Evolutionary conservation across 2,113 vertebrate species (phyloP), one percentile per base, ranked within the genome.

Genomic region (Nerophis lumbriciformis): DNA sequence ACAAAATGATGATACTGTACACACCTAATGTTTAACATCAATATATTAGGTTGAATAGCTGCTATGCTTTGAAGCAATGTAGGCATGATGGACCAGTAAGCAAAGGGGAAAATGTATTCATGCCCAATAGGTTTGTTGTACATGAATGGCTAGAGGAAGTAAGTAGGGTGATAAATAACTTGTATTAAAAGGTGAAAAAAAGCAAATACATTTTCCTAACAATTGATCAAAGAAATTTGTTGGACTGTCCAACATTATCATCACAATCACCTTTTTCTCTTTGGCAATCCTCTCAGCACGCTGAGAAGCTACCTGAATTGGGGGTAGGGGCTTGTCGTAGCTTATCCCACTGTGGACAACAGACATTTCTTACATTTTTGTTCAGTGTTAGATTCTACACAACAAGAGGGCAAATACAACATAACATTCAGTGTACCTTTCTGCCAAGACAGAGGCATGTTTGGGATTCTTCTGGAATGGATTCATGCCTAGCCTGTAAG

Each of bases 381-480:
- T 49, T 15, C 0, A 21, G 59, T 48, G 6, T 0, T 19, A 1
- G 10, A 55, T 13, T 16, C 6, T 16, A 3, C 6, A 59, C 36
- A 2, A 36, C 5, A 73, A 13, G 9, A 37, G 28, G 28, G 28
- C 2, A 11, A 50, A 0, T 8, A 5, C 10, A 14, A 49, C 8
- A 48, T 13, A 69, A 19, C 42, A 39, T 12, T 13, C 54, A 59
- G 82, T 75, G 15, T 50, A 96, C 94, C 94, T 95, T 88, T 95
- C 94, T 71, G 94, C 85, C 57, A 95, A 87, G 59, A 97, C 94
- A 0, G 94, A 94, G 0, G 94, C 94, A 52, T 95, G 94, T 73
- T 95, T 95, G 51, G 94, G 94, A 78, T 97, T 95, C 90, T 97
- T 95, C 90, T 97, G 94, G 85, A 97, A 95, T 12, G 94, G 93